phyloP scores from a whole-genome alignment of 2,113 vertebrate species.

The Lophius piscatorius region DNA sequence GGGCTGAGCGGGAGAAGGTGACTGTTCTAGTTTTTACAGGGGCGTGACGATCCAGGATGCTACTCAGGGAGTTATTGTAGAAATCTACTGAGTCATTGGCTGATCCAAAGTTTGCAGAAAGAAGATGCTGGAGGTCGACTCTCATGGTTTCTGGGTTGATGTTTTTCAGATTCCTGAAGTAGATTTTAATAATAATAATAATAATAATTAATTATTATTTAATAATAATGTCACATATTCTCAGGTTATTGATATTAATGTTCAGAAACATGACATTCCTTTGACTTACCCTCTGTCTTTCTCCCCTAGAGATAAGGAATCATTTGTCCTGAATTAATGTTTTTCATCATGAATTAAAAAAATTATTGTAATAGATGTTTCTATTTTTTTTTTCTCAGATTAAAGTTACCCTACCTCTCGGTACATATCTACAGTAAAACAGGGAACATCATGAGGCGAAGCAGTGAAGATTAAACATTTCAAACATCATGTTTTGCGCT shows the following conservation, averaged over 20 bases:
- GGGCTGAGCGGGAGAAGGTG: too few relatives aligned
- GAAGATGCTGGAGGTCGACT: too few relatives aligned
- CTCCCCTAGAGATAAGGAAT: constrained; percentile 4
- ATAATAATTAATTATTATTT: not conserved
- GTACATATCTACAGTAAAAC: constrained; percentile 40
- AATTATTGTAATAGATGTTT: constrained; percentile 19
- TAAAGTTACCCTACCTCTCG: constrained; percentile 43
- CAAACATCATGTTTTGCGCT: constrained; percentile 53
- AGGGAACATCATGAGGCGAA: constrained; percentile 58
- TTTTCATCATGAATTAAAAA: not conserved
- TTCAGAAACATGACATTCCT: too few relatives aligned
- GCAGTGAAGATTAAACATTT: constrained; percentile 73
- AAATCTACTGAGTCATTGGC: too few relatives aligned
- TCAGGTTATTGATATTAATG: too few relatives aligned
- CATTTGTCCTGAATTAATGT: not conserved
- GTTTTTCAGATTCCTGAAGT: too few relatives aligned
- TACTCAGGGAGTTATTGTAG: too few relatives aligned
- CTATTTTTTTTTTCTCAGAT: constrained; percentile 51
- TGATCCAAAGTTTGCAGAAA: too few relatives aligned
- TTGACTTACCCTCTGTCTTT: constrained; percentile 14
- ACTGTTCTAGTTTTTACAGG: too few relatives aligned
- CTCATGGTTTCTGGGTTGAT: too few relatives aligned
- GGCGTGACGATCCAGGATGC: too few relatives aligned
- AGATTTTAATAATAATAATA: constrained; percentile 8
- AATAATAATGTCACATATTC: too few relatives aligned